Conservation (phyloP, 2,797 vertebrate genomes). For the Pseudochromis fuscus region DNA sequence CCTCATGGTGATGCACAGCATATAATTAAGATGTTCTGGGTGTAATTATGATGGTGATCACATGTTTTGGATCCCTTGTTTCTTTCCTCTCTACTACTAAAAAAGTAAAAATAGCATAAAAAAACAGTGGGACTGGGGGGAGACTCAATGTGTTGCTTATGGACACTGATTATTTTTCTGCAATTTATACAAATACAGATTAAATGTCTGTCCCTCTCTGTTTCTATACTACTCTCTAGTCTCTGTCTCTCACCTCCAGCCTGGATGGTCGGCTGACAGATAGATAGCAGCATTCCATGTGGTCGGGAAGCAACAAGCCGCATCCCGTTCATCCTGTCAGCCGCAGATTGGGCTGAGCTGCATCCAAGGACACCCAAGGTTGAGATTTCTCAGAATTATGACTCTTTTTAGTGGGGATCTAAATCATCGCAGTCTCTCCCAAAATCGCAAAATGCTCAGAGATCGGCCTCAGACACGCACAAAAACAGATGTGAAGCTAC, state of each 20-base stretch:
- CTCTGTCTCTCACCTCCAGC: slow-evolving; percentile 15
- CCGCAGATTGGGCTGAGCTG: slow-evolving; percentile 42
- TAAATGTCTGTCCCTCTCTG: not conserved
- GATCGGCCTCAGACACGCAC: slow-evolving; percentile 32
- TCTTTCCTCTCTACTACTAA: not conserved
- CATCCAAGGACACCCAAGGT: slow-evolving; percentile 53
- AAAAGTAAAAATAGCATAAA: not conserved
- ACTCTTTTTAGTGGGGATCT: slow-evolving; percentile 45
- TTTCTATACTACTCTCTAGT: slow-evolving; percentile 11
- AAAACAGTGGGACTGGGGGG: not conserved
- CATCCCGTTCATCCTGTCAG: slow-evolving; percentile 66
- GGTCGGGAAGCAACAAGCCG: slow-evolving; percentile 69
- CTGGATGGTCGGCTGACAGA: slow-evolving; percentile 53
- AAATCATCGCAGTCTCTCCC: slow-evolving; percentile 51
- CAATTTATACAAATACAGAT: not conserved
- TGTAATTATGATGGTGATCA: slow-evolving; percentile 21
- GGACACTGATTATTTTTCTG: not conserved
- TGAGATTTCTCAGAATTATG: slow-evolving; percentile 57
- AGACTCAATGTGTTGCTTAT: not conserved
- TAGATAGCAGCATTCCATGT: slow-evolving; percentile 69
- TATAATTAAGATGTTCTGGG: slow-evolving; percentile 38
- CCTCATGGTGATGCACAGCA: slow-evolving; percentile 36
- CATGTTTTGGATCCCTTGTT: not conserved
- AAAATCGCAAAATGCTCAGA: slow-evolving; percentile 32
- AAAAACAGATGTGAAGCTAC: slow-evolving; percentile 12